These are phyloP conservation scores for Xyliphius kryptos DNA, from an alignment of 2,113 vertebrate species.

Conservation along the genomic window DNA sequence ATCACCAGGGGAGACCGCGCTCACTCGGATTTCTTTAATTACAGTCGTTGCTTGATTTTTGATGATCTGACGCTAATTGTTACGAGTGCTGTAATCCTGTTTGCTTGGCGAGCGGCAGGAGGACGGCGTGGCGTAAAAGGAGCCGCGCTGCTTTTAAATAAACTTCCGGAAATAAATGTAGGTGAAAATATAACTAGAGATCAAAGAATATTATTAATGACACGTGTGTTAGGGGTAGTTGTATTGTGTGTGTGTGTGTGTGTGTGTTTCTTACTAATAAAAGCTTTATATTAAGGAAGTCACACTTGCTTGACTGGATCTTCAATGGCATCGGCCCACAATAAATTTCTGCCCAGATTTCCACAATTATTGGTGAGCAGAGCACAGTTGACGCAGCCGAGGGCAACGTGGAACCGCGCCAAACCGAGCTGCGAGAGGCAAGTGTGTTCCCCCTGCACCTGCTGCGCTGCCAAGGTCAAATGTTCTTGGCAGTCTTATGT, in stretches of 20 bases:
- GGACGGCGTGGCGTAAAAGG: constrained; percentile 13
- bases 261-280: too few relatives aligned
- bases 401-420: constrained; percentile 50
- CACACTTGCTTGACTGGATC: constrained; percentile 38
- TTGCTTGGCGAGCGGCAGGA: constrained; percentile 25
- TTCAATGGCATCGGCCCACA: constrained; percentile 53
- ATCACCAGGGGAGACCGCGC: constrained; percentile 21
- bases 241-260: too few relatives aligned
- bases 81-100: constrained; percentile 28
- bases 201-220: too few relatives aligned
- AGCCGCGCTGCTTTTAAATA: constrained; percentile 27
- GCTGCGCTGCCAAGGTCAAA: constrained; percentile 61
- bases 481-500: constrained; percentile 56
- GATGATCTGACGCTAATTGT: constrained; percentile 37
- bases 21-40: constrained; percentile 36
- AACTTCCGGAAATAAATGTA: constrained; percentile 20
- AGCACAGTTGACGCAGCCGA: constrained; percentile 35
- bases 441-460: constrained; percentile 35
- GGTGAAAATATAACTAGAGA: too few relatives aligned
- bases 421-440: constrained; percentile 39
- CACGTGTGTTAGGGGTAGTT: neutral
- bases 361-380: constrained; percentile 53
- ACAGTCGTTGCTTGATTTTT: constrained; percentile 32
- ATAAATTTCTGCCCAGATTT: constrained; percentile 55
- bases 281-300: too few relatives aligned